Base-by-base conservation (phyloP, 1,140 invertebrate genomes). In the Trialeurodes vaporariorum region DNA sequence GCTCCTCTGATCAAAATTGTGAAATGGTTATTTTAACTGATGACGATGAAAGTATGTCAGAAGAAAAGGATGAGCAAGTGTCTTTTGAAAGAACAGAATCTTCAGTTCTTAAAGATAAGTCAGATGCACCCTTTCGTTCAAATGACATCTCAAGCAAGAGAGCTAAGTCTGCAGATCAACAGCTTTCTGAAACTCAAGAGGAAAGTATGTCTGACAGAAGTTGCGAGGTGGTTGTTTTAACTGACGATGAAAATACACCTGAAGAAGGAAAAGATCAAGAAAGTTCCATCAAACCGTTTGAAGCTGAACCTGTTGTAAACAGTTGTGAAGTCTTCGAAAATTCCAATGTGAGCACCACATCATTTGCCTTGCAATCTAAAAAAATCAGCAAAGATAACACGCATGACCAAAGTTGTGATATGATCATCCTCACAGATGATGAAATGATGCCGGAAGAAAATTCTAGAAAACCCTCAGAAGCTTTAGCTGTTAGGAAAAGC, bases 11-110 rank as follows among this genome's bases (percentile, higher is more conserved):
- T 17, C 5, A 49, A 9, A 17, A 49, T 9, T 49, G 34, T 49
- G 34, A 49, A 49, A 49, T 49, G 34, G 34, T 49, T 49, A 49
- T 49, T 49, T 49, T 49, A 49, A 49, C 34, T 49, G 34, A 49
- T 49, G 34, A 49, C 34, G 34, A 49, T 49, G 34, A 49, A 49
- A 49, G 17, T n/a, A n/a, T n/a, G n/a, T n/a, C n/a, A 49, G 34
- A 49, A 49, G 34, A 49, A 49, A 49, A 17, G 5, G 17, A 49
- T 49, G 17, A n/a, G n/a, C n/a, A n/a, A n/a, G n/a, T n/a, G n/a
- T n/a, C 34, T 49, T 49, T 17, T 9, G 34, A 9, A 9, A 49
- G 34, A 5, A 49, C 5, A 9, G 34, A 5, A 49, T 5, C 34
- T 49, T 17, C 34, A 49, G 34, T 17, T 17, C n/a, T n/a, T n/a